A percentile compares a stretch with the other conserved stretches of the same genome.
Evolutionary conservation across 2,113 vertebrate species (phyloP).

Genomic region (Tragelaphus buxtoni): DNA sequence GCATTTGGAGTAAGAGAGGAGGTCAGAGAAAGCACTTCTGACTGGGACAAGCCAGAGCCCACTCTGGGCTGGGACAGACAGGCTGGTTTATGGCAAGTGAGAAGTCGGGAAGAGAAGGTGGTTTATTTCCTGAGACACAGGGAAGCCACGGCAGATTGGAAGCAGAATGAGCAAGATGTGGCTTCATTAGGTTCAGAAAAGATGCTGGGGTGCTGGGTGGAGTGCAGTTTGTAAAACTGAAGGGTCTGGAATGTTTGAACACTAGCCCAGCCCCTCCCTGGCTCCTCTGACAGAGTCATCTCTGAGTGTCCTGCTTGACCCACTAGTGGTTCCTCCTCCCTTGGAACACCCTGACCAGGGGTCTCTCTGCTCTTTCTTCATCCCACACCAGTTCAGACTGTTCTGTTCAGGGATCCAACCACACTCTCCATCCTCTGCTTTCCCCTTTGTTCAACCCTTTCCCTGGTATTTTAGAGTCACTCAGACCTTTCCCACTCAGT

Average conservation of each 20-base stretch:
- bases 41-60: not conserved
- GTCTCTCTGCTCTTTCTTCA: not conserved
- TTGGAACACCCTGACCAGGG: not conserved
- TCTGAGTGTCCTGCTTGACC: too few species aligned
- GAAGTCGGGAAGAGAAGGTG: not conserved
- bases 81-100: accelerated
- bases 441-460: not conserved
- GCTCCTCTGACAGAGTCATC: too few species aligned
- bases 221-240: not conserved
- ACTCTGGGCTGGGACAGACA: not conserved
- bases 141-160: not conserved
- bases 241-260: too few species aligned
- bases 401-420: not conserved
- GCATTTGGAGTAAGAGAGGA: not conserved
- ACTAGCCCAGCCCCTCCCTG: accelerated
- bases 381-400: not conserved
- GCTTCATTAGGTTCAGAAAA: not conserved
- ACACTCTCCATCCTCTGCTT: not conserved
- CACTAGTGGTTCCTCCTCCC: accelerated
- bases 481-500: not conserved
- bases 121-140: not conserved
- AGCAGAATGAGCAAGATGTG: accelerated
- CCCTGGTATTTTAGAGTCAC: not conserved
- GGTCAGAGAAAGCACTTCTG: not conserved
- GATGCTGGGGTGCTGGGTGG: not conserved